Conservation (phyloP, 2,888 invertebrate species). For the Urechis unicinctus region DNA sequence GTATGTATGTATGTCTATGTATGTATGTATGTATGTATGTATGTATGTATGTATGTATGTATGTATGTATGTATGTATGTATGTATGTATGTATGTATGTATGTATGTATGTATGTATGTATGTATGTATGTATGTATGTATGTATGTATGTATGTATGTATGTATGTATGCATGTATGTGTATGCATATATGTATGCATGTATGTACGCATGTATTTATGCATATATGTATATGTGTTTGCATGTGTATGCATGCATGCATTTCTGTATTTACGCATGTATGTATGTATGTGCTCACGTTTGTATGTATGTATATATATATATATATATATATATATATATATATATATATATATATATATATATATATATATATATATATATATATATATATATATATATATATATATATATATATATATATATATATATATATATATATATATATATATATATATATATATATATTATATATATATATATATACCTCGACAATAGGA, state of each 20-base stretch:
- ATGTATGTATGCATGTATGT: no score
- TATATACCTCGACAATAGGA: no score
- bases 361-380: slow-evolving; percentile 1
- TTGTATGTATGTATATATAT: slow-evolving; percentile 2
- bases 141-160: not conserved
- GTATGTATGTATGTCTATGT: not conserved
- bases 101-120: slow-evolving; percentile 5
- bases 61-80: slow-evolving; percentile 3
- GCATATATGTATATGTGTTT: not conserved
- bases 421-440: slow-evolving; percentile 2
- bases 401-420: slow-evolving; percentile 2
- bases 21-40: not conserved
- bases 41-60: slow-evolving; percentile 5
- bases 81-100: slow-evolving; percentile 3
- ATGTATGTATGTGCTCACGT: not conserved
- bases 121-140: not conserved
- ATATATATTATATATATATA: no score
- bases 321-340: slow-evolving; percentile 3
- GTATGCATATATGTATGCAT: no score
- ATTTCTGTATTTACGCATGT: not conserved
- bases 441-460: not conserved
- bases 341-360: slow-evolving; percentile 3
- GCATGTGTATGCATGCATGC: not conserved
- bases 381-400: slow-evolving; percentile 1
- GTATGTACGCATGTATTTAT: no score